Evolutionary conservation across 2,888 invertebrate genomes (phyloP).

Genomic region (Holacanthella duospinosa): DNA sequence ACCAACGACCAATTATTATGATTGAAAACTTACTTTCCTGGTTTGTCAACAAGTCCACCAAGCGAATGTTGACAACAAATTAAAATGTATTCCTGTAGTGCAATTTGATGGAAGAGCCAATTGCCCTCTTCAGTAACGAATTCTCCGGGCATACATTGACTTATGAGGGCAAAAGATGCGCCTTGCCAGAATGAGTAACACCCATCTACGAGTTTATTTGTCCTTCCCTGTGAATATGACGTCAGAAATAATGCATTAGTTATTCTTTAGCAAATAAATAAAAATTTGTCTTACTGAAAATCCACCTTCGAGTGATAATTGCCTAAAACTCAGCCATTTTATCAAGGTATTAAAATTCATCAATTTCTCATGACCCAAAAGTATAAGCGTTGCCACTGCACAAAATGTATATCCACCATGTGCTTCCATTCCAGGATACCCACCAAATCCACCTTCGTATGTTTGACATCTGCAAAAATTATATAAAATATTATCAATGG

Average conservation of each 20-base stretch:
- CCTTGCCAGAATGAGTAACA: conserved; percentile 99
- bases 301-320: conserved; percentile 34
- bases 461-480: conserved; percentile 79
- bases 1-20: too few relatives aligned
- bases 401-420: conserved; percentile 99
- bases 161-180: conserved; percentile 73
- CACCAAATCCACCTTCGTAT: conserved; percentile 97
- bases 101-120: conserved; percentile 72
- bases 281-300: conserved; percentile 9
- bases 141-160: conserved; percentile 14
- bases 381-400: conserved; percentile 76
- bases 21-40: conserved; percentile 64
- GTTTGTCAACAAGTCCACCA: conserved; percentile 93
- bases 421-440: conserved; percentile 87
- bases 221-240: conserved; percentile 80
- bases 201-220: conserved; percentile 95
- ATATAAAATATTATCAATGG: conserved; percentile 6
- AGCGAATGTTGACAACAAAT: conserved; percentile 76
- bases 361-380: conserved; percentile 63
- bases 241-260: too few relatives aligned
- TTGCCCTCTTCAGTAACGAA: conserved; percentile 39
- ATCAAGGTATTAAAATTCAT: conserved; percentile 64
- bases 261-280: neutral
- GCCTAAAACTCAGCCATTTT: conserved; percentile 39
- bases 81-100: conserved; percentile 88